Evolutionary conservation across 2,113 vertebrate species (phyloP), one percentile per base, ranked within the genome.

Genomic region (Paramisgurnus dabryanus): DNA sequence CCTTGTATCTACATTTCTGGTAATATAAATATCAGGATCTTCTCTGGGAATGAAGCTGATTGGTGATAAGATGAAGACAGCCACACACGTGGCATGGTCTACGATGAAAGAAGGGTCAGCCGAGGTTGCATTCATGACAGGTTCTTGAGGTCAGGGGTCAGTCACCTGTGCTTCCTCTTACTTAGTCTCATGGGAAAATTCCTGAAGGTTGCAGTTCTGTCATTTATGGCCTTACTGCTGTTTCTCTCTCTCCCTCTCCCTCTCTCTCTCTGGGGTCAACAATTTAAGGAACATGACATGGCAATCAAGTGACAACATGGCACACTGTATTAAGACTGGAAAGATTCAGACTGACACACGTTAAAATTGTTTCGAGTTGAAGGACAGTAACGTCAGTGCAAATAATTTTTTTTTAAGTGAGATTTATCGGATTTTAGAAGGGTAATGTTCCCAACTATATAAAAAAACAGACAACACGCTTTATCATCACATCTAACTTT

Each of bases 141-240:
- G 43, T 63, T 83, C 64, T 47, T 67, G n/a, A 67, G 41, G 18
- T 40, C 22, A 77, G 27, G 64, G 73, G 73, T 63, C 60, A 71
- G 72, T 70, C 34, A 78, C 34, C 53, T 73, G 60, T 47, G 78
- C 27, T 80, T 80, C 77, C 64, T 65, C 39, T 6, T 49, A 39
- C 68, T 65, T 68, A 60, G 47, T 40, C 34, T 45, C 40, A n/a
- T 60, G 55, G 55, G 64, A 67, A 81, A 47, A 81, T 63, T 81
- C 72, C 65, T 76, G 50, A 6, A 39, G 55, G 67, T 76, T 77
- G 53, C 76, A 73, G 55, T 74, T 12, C 12, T 68, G 66, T 39
- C 57, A 64, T 71, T 67, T 64, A 80, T 27, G 63, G 74, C 53
- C 15, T 50, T 17, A 34, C 6, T 43, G 3, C n/a, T 50, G 7